Evolutionary conservation across 1,140 invertebrate genomes (phyloP).

Genomic region (Drosophila quadrilineata): DNA sequence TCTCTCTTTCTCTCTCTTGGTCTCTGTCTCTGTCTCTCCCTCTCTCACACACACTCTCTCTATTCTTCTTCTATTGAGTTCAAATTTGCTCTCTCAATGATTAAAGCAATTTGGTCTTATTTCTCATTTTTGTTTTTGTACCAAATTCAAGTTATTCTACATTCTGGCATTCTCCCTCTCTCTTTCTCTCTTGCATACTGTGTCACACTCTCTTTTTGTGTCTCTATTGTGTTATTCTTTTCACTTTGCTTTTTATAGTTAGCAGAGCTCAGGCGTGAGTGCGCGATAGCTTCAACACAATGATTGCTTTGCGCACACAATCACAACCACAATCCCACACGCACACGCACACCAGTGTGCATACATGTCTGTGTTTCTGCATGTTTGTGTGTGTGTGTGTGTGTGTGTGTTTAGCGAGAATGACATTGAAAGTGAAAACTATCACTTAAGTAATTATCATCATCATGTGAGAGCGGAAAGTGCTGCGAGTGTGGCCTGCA

Average conservation of each 20-base stretch:
- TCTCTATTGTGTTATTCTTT: not conserved
- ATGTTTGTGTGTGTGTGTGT: not conserved
- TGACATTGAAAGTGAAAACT: conserved; percentile 75
- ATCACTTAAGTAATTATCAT: conserved; percentile 69
- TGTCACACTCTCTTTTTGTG: not conserved
- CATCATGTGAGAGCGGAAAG: conserved; percentile 2
- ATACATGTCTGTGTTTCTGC: too few species aligned
- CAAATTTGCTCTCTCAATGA: not conserved
- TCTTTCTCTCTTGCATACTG: not conserved
- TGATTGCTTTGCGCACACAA: conserved; percentile 3
- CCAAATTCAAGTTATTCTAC: too few species aligned
- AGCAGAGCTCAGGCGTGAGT: not conserved
- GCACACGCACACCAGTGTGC: not conserved
- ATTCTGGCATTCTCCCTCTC: not conserved
- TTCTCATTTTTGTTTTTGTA: too few species aligned
- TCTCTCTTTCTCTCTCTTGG: not conserved
- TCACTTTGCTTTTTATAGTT: too few species aligned
- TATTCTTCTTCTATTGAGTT: not conserved
- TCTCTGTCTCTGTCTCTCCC: not conserved
- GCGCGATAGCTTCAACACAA: conserved; percentile 26
- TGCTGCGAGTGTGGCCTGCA: conserved; percentile 56
- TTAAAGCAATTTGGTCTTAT: too few species aligned
- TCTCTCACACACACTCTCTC: not conserved
- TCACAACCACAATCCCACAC: not conserved
- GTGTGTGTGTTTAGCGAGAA: not conserved